Conservation (phyloP, 2,888 invertebrate genomes). For the Xestia ashworthii region DNA sequence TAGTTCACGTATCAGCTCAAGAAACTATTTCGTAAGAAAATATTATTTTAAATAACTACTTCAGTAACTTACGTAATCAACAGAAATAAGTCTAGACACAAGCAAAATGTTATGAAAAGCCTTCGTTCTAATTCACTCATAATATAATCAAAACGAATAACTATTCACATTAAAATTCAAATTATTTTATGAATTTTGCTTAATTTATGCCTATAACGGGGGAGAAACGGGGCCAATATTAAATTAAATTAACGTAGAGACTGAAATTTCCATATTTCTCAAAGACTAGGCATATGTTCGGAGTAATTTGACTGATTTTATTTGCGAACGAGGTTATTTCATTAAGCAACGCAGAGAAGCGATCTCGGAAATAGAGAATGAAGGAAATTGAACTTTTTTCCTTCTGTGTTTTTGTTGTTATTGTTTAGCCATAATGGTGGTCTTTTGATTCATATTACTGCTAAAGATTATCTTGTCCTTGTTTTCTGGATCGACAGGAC, state of each 20-base stretch:
- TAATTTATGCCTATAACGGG: constrained; percentile 69
- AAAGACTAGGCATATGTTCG: constrained; percentile 57
- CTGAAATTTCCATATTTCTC: constrained; percentile 66
- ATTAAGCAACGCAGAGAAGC: constrained; percentile 26
- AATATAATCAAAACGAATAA: constrained; percentile 63
- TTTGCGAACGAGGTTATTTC: constrained; percentile 48
- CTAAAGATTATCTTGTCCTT: not conserved
- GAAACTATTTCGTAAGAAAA: constrained; percentile 27
- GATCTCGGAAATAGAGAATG: constrained; percentile 21
- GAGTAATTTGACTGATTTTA: constrained; percentile 64
- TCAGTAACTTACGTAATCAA: constrained; percentile 44
- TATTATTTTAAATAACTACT: constrained; percentile 29
- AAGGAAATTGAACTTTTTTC: not conserved
- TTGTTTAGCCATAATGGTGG: not conserved
- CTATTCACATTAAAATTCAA: constrained; percentile 65
- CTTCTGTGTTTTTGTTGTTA: not conserved
- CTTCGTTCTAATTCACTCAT: constrained; percentile 28
- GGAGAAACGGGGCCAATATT: constrained; percentile 64
- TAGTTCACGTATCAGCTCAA: not conserved
- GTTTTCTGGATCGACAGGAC: not conserved
- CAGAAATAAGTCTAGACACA: constrained; percentile 38
- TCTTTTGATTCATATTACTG: not conserved
- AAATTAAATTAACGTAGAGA: constrained; percentile 71
- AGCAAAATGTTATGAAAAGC: constrained; percentile 48
- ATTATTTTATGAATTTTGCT: constrained; percentile 67